Conservation (phyloP, 2,888 invertebrate genomes). For the Epicampocera succincta region DNA sequence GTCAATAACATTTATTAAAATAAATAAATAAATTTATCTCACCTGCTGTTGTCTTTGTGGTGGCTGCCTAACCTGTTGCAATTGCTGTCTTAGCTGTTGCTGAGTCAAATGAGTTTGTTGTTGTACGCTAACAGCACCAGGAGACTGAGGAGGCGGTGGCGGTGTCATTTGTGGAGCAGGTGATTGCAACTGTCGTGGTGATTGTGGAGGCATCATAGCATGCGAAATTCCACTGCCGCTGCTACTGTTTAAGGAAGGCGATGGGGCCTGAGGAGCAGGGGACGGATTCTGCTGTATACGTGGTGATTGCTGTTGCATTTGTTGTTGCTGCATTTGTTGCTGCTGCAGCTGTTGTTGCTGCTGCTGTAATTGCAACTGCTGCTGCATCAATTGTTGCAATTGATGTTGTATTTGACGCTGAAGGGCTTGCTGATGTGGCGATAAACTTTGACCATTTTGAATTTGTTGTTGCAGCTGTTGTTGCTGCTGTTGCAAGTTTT, state of each 20-base stretch:
- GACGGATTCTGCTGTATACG: constrained; percentile 80
- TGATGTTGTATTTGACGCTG: constrained; percentile 84
- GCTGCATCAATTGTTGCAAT: constrained; percentile 82
- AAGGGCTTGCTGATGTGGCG: constrained; percentile 78
- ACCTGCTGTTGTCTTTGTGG: constrained; percentile 68
- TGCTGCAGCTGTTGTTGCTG: constrained; percentile 79
- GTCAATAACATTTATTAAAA: not conserved
- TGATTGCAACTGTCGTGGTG: constrained; percentile 79
- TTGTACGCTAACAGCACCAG: constrained; percentile 63
- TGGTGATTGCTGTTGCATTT: constrained; percentile 78
- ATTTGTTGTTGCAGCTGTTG: constrained; percentile 77
- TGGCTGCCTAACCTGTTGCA: constrained; percentile 75
- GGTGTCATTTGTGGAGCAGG: constrained; percentile 82
- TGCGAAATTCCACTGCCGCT: constrained; percentile 65
- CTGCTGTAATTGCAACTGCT: constrained; percentile 81
- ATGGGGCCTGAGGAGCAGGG: constrained; percentile 77
- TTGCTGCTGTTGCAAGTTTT: constrained; percentile 77
- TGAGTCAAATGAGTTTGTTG: constrained; percentile 70
- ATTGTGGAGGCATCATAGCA: constrained; percentile 79
- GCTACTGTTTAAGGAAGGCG: constrained; percentile 76
- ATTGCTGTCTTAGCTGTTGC: constrained; percentile 78
- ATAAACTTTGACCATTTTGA: constrained; percentile 77
- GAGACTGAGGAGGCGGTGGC: constrained; percentile 79
- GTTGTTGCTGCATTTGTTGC: constrained; percentile 81
- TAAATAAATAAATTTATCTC: constrained; percentile 56